Evolutionary conservation across 2,113 vertebrate genomes (phyloP), one percentile per base, ranked within the genome.

Genomic region (Ptilonorhynchus violaceus): DNA sequence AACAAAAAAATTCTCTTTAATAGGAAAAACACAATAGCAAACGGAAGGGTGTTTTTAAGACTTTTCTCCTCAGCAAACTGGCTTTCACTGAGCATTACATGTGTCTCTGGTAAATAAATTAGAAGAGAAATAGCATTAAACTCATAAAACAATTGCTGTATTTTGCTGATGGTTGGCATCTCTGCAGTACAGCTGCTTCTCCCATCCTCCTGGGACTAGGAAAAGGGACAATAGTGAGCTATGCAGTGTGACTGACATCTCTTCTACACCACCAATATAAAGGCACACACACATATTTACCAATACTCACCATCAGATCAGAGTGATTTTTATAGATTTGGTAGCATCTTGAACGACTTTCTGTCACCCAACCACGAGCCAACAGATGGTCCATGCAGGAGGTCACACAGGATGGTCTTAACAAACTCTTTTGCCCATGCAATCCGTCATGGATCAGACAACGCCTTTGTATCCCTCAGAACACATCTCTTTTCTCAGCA

Each of bases 161-260:
- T 94, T 96, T 96, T 97, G 76, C 93, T 92, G 86, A 81, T 3
- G 37, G 79, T 77, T 97, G 95, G 95, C 96, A 96, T 89, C 88
- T 59, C 80, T 92, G 79, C 85, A 66, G 47, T 64, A 63, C 96
- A 97, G 95, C 96, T 97, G 96, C 85, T 88, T 67, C 79, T 92
- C 85, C 53, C 35, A 0, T 92, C 86, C 74, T 94, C 81, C 62
- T 93, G 89, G 84, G 74, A 91, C 66, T n/a, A 66, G 66, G 59
- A 14, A 78, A 96, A 73, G 66, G 93, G 87, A 97, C 96, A 97
- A 96, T 89, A 91, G 85, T 0, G 0, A 94, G 77, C 89, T 95
- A 50, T 89, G 84, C 58, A 73, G 55, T 39, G 16, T 75, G 77
- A 79, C 24, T 95, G 89, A 60, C 69, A 46, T 94, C 58, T 85